These are phyloP conservation scores for Arion vulgaris DNA, from an alignment of 1,140 invertebrate genomes.

Conservation along the genomic window DNA sequence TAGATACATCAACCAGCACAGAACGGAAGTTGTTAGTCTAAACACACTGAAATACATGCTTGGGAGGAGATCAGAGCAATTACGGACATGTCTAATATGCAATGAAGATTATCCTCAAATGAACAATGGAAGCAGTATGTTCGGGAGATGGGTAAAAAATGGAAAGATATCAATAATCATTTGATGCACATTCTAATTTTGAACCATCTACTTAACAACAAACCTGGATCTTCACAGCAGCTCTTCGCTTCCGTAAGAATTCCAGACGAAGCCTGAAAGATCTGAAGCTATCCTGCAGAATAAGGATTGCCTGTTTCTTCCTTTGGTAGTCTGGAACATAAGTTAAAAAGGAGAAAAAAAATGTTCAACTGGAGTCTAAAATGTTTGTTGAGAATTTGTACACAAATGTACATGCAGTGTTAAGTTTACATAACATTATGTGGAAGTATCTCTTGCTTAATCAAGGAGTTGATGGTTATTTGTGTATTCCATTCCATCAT, in stretches of 20 bases:
- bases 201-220: neutral
- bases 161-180: neutral
- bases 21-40: too few relatives aligned
- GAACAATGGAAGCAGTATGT: too few relatives aligned
- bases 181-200: neutral
- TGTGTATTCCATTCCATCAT: too few relatives aligned
- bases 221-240: constrained; percentile 91
- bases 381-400: neutral
- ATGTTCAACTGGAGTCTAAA: neutral
- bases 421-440: neutral
- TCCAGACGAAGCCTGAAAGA: constrained; percentile 88
- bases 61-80: too few relatives aligned
- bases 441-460: too few relatives aligned
- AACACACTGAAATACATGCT: too few relatives aligned
- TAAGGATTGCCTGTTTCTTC: constrained; percentile 81
- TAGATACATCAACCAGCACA: too few relatives aligned
- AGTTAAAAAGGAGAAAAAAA: neutral
- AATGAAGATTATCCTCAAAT: too few relatives aligned
- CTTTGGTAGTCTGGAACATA: constrained; percentile 77
- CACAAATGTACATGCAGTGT: neutral
- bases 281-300: constrained; percentile 88
- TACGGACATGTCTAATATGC: too few relatives aligned
- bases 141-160: too few relatives aligned
- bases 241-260: constrained; percentile 86
- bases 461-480: too few relatives aligned